Conservation (phyloP, 1,140 invertebrate species). For the Pomacea maculata region DNA sequence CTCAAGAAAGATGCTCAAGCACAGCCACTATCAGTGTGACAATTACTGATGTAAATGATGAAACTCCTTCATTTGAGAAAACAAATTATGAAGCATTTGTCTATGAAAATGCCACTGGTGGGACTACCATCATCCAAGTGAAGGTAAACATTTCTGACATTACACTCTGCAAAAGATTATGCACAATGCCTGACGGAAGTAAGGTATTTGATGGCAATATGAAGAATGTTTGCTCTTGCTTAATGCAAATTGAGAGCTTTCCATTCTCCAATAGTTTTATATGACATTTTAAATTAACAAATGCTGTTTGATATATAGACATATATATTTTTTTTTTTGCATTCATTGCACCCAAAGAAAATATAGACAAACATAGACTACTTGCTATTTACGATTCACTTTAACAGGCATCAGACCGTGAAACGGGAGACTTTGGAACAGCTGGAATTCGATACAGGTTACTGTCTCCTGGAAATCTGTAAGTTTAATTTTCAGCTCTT, state of each 20-base stretch:
- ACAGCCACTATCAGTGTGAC: slow-evolving; percentile 42
- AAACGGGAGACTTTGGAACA: slow-evolving; percentile 81
- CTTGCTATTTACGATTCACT: slow-evolving; percentile 52
- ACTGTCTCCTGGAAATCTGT: slow-evolving; percentile 75
- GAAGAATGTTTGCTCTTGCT: no score
- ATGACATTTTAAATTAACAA: no score
- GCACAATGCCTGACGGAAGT: no score
- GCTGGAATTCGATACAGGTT: slow-evolving; percentile 85
- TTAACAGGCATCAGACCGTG: slow-evolving; percentile 83
- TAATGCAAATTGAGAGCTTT: no score
- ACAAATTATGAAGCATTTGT: slow-evolving; percentile 78
- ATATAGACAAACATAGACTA: background rate
- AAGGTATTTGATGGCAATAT: no score
- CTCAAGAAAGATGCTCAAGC: slow-evolving; percentile 58
- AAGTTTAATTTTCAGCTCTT: slow-evolving; percentile 28
- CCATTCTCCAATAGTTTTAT: no score
- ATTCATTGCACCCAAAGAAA: no score
- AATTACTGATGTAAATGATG: slow-evolving; percentile 56
- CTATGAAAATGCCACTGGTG: slow-evolving; percentile 77
- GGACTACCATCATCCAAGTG: slow-evolving; percentile 73
- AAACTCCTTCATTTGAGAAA: slow-evolving; percentile 54
- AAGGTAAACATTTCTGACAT: slow-evolving; percentile 32
- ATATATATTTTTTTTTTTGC: no score
- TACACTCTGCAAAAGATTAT: no score
- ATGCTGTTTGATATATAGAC: no score